Evolutionary conservation across 1,140 invertebrate genomes (phyloP), one percentile per base, ranked within the genome.

Genomic region (Drosophila jambulina): DNA sequence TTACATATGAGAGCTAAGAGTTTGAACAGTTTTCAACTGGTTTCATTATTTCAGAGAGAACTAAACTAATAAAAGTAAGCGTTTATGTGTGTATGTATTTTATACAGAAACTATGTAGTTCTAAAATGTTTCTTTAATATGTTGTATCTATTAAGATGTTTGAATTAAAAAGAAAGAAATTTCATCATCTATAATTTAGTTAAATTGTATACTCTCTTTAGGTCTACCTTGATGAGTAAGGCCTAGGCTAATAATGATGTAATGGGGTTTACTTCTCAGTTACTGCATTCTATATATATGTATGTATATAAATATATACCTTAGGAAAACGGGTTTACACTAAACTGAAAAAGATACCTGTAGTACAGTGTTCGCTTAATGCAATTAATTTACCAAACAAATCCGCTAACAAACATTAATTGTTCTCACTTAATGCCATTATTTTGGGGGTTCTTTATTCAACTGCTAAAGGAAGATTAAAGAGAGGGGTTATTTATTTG

Each of bases 371-470:
- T 62, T 49, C 54, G 38, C 60, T 65, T 75, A 70, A 61, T 71
- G 56, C 60, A 81, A 78, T 60, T 68, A 78, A 78, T 82, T 81
- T 82, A 83, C 80, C 80, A 82, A 82, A 65, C 63, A 78, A 81
- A 78, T 82, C 75, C 69, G 63, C 80, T 82, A 78, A 75, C 51
- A 69, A 58, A 49, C 38, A 51, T 63, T 75, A 56, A 59, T 75
- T 36, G 23, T 36, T 64, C 58, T 36, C 57, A 40, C 67, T 63
- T 58, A 67, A 70, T 67, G 60, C 34, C 61, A 51, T 36, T 68
- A 29, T 34, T 23, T 46, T 64, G 42, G 67, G 21, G 67, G 7
- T 23, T 71, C 67, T 70, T 80, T 63, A 63, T 51, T 61, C 70
- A 75, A 75, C 71, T 77, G 78, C 79, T 82, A 82, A 56, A 58